Evolutionary conservation across 1,140 invertebrate genomes (phyloP).

Genomic region (Orchesella cincta): DNA sequence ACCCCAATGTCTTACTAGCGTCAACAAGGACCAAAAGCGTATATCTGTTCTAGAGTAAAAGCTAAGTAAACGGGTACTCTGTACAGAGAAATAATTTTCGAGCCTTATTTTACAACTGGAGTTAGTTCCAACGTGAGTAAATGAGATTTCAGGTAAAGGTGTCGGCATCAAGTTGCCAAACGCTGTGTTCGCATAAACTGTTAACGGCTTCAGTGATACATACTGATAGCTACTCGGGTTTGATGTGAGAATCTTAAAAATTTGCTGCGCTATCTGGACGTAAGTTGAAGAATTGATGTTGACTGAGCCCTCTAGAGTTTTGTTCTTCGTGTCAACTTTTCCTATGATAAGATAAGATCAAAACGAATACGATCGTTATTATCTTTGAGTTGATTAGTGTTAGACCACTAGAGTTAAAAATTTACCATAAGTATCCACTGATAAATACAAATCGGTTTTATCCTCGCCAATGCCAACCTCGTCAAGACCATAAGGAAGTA

Average conservation of each 20-base stretch:
- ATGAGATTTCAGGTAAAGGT: not conserved
- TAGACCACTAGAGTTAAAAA: not conserved
- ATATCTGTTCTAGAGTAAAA: not conserved
- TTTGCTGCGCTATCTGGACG: not conserved
- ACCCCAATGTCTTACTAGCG: not conserved
- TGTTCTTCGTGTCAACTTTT: not conserved
- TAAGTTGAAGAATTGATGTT: not conserved
- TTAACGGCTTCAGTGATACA: not conserved
- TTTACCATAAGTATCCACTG: slow-evolving; percentile 11
- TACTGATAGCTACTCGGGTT: not conserved
- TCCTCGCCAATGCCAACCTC: not conserved
- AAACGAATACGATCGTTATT: not conserved
- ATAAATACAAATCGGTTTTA: not conserved
- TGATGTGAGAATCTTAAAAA: slow-evolving; percentile 7
- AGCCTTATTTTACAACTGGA: not conserved
- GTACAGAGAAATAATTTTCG: slow-evolving; percentile 9
- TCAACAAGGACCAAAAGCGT: not conserved
- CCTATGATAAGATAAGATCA: not conserved
- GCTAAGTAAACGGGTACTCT: not conserved
- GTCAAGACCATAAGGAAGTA: slow-evolving; percentile 11
- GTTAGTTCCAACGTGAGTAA: not conserved
- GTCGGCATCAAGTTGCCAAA: slow-evolving; percentile 5
- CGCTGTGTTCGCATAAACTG: slow-evolving; percentile 3
- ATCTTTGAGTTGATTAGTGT: not conserved
- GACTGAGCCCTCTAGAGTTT: not conserved